phyloP scores from a whole-genome alignment of 2,888 invertebrate genomes.

The Cataglyphis albicans region DNA sequence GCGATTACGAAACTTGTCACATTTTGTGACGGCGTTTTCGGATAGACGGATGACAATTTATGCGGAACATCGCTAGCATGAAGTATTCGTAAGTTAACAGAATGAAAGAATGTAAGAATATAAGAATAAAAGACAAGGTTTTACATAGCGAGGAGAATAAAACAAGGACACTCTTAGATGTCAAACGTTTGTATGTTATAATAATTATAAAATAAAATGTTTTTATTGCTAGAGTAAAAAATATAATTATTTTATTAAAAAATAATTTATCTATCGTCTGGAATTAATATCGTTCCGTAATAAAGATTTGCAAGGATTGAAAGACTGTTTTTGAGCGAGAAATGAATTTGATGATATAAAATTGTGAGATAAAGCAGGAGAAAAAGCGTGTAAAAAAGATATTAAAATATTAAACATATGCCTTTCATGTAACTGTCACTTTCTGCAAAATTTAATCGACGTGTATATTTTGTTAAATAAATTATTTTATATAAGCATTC shows the following conservation, averaged over 20 bases:
- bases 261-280: neutral
- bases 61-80: neutral
- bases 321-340: neutral
- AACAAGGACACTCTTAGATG: neutral
- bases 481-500: neutral
- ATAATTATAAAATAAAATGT: neutral
- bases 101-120: neutral
- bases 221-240: neutral
- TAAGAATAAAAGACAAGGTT: neutral
- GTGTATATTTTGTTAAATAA: conserved; percentile 20
- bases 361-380: neutral
- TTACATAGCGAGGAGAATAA: neutral
- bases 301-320: neutral
- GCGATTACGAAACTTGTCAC: conserved; percentile 35
- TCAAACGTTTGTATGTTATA: neutral
- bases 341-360: conserved; percentile 8
- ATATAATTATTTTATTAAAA: neutral
- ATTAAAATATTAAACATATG: neutral
- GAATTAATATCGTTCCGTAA: neutral
- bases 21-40: neutral
- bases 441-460: conserved; percentile 8
- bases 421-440: neutral
- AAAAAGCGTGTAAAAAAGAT: neutral
- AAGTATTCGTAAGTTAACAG: neutral
- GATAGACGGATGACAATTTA: neutral